Base-by-base conservation (phyloP, 2,113 vertebrate genomes). In the human (Homo sapiens) region DNA sequence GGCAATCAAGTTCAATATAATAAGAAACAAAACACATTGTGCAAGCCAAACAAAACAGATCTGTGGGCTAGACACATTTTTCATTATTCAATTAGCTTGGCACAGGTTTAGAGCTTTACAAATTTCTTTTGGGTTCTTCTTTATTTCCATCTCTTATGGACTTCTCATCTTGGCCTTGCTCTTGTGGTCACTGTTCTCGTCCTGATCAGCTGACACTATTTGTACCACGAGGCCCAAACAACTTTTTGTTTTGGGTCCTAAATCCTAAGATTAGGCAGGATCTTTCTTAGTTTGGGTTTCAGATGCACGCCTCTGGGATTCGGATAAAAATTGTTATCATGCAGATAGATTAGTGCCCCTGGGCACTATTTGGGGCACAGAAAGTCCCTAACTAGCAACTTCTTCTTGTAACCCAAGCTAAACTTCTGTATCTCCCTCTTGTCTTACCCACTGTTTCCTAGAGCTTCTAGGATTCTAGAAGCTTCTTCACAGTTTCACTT, bases 31-130 rank as follows among this genome's bases (percentile, higher is more conserved):
- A 13, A 89, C 27, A 90, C 27, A 78, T 3, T 40, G 59, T 72
- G 35, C 50, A 40, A 95, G 38, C 11, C 79, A 97, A 90, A 88
- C 68, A 90, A 96, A 90, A 70, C 79, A 38, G 32, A 30, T 55
- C 72, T 94, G 57, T 81, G 30, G 27, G 52, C 57, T 70, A 66
- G 68, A 81, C 32, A 32, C 13, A 75, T 18, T 70, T 90, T 72
- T 80, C 55, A 95, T 90, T 86, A 75, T 90, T 93, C 68, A 83
- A 32, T 90, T 96, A 90, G 40, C 40, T 95, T 95, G 75, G 88
- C 61, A 93, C 25, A 90, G 35, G 45, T 78, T 93, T 95, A 76
- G 61, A 72, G 72, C 48, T 88, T 88, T 72, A 30, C 48, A 79
- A 76, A 25, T 66, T 89, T 78, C 55, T 70, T 50, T 52, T n/a